Percentiles rank a stretch among this genome's conserved stretches.
phyloP scores from a whole-genome alignment of 2,113 vertebrate genomes.

The Arothron firmamentum region DNA sequence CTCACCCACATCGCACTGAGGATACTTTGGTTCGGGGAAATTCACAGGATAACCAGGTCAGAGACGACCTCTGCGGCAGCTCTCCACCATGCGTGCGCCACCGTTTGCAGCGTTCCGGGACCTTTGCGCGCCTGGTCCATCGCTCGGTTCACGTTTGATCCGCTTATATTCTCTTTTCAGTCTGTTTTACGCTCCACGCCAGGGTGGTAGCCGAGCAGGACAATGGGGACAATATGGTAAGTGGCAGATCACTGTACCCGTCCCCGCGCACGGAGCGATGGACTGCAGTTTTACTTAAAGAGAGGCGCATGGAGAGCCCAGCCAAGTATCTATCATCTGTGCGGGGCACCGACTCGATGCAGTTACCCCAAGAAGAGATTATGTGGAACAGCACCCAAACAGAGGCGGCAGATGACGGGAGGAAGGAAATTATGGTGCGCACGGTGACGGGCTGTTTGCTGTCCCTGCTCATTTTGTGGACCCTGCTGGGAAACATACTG shows the following conservation, averaged over 20 bases:
- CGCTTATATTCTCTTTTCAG: conserved; percentile 14
- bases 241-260: conserved; percentile 37
- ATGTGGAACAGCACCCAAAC: conserved; percentile 74
- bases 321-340: conserved; percentile 69
- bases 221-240: conserved; percentile 33
- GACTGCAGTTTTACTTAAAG: conserved; percentile 54
- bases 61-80: conserved; percentile 37
- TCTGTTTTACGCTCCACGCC: conserved; percentile 31
- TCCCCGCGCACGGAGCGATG: conserved; percentile 39
- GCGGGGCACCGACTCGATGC: conserved; percentile 52
- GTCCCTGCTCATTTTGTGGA: conserved; percentile 87
- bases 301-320: conserved; percentile 65
- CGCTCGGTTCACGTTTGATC: conserved; percentile 34
- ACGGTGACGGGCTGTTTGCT: conserved; percentile 82
- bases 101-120: conserved; percentile 32
- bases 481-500: conserved; percentile 87
- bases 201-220: conserved; percentile 19
- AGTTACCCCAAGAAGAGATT: conserved; percentile 55
- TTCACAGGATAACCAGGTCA: conserved; percentile 50
- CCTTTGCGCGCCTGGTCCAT: conserved; percentile 35
- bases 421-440: conserved; percentile 65
- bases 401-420: conserved; percentile 45
- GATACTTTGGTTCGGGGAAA: conserved; percentile 36
- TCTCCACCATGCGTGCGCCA: conserved; percentile 56
- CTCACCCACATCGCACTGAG: conserved; percentile 36